Evolutionary conservation across 2,113 vertebrate species (phyloP), one percentile per base, ranked within the genome.

Genomic region (Struthidea cinerea): DNA sequence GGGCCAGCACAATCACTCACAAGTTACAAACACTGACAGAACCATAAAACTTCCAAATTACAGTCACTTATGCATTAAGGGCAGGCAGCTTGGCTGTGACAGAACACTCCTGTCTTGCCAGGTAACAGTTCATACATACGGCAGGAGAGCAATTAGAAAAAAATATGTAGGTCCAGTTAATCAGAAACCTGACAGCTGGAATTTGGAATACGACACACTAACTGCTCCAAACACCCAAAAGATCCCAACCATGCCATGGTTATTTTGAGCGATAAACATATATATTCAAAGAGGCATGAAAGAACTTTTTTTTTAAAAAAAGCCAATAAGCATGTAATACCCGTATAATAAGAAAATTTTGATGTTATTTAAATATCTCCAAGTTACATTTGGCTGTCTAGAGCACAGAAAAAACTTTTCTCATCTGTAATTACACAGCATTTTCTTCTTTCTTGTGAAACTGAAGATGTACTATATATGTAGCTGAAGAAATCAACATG

Each of bases 81-180:
- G 50, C 32, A 89, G 22, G 27, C 1, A 69, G 49, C 9, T 8
- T 17, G 10, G 44, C 50, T 65, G 47, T 8, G 13, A 67, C 46
- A 32, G 46, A 87, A 78, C 17, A 14, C 30, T 74, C 46, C 19
- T n/a, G 4, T 14, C 52, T n/a, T 67, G 78, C 32, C 69, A 82
- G 30, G 44, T 56, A 91, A 49, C 10, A 67, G 26, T 17, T 39
- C 16, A 65, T 7, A 53, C 22, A 18, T 30, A 47, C 13, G 22
- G 42, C 64, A 53, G 17, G 46, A 44, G 1, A 74, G 46, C 8
- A 69, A 42, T 30, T 9, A 55, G 63, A 14, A 50, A 55, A 56
- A 83, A 44, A 52, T 2, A 32, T 12, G 26, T 3, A 1, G 13
- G 41, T 53, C 42, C 26, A 44, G 0, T 0, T 18, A 53, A 42